These are phyloP conservation scores for Macrostomum lignano DNA, from an alignment of 1,140 invertebrate genomes.

Conservation along the genomic window DNA sequence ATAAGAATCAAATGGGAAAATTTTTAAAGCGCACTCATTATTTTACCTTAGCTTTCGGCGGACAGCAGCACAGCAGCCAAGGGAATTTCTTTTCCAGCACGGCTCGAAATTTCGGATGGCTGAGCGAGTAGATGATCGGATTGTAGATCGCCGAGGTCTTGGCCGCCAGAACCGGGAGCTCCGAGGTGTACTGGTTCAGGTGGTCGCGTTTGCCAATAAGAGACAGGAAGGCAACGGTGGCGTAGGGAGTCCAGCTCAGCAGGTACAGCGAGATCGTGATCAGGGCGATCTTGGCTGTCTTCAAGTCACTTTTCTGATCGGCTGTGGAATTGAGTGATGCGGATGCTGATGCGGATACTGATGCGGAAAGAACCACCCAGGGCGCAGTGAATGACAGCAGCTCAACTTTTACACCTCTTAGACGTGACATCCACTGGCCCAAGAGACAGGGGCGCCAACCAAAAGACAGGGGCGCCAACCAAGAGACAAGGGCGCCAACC, in stretches of 20 bases:
- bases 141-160: conserved; percentile 53
- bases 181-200: conserved; percentile 36
- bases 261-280: conserved; percentile 47
- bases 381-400: too few relatives aligned
- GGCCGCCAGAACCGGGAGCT: conserved; percentile 43
- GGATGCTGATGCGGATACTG: too few relatives aligned
- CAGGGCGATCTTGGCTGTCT: conserved; percentile 38
- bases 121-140: conserved; percentile 45
- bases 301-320: conserved; percentile 13
- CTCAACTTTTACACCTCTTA: too few relatives aligned
- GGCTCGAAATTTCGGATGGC: conserved; percentile 18
- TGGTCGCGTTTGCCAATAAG: conserved; percentile 32
- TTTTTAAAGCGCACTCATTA: neutral
- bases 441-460: too few relatives aligned
- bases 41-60: conserved; percentile 2
- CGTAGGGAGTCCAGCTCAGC: conserved; percentile 46
- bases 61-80: neutral
- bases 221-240: conserved; percentile 39
- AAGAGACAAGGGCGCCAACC: too few relatives aligned
- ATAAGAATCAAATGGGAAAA: too few relatives aligned
- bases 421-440: too few relatives aligned
- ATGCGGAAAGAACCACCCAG: too few relatives aligned
- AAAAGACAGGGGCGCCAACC: too few relatives aligned
- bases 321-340: neutral
- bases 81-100: conserved; percentile 7